Conservation (phyloP, 1,140 invertebrate species). For the Magallana ariakensis region DNA sequence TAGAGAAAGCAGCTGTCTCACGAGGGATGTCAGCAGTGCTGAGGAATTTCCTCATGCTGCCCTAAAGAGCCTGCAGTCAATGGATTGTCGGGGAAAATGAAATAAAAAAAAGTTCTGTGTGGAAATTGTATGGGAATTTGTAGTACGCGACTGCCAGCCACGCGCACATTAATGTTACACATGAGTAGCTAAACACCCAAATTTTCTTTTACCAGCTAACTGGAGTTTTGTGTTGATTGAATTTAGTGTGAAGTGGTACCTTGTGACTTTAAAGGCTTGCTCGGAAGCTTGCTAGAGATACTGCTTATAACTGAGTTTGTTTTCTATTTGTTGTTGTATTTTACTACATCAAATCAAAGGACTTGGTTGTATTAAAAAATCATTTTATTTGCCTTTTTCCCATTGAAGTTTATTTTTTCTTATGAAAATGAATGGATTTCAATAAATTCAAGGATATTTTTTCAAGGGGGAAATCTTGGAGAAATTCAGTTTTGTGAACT, state of each 20-base stretch:
- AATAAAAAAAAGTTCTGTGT: not conserved
- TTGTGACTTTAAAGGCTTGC: no score
- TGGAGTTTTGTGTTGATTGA: constrained; percentile 20
- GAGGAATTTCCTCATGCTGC: not conserved
- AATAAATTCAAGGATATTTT: not conserved
- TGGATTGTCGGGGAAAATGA: not conserved
- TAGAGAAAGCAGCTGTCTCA: not conserved
- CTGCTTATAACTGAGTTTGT: not conserved
- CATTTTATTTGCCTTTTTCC: not conserved
- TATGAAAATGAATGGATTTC: not conserved
- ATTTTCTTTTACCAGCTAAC: not conserved
- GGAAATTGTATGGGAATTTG: constrained; percentile 22
- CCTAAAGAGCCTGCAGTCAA: not conserved
- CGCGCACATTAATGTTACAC: constrained; percentile 33
- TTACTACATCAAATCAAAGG: not conserved
- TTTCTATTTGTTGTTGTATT: not conserved
- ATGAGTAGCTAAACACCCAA: constrained; percentile 28
- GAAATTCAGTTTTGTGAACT: no score
- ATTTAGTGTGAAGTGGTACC: not conserved
- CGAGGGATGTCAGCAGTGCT: not conserved
- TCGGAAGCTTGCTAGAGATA: no score
- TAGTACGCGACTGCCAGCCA: constrained; percentile 20
- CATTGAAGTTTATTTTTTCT: not conserved
- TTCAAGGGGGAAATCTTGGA: no score
- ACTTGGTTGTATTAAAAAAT: not conserved